Conservation (phyloP, 2,797 vertebrate species). For the Ptychobarbus kaznakovi region DNA sequence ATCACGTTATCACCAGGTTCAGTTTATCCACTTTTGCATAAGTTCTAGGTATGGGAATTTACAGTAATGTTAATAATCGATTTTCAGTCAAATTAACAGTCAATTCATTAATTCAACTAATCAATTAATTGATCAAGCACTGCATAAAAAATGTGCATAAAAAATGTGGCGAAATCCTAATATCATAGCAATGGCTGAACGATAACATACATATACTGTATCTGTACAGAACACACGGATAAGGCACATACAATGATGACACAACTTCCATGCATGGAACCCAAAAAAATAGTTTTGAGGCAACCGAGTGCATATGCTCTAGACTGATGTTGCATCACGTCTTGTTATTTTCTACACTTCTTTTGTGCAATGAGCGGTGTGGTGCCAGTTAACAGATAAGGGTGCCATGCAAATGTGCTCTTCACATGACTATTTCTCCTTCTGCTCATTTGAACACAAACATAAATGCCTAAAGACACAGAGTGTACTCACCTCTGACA, state of each 20-base stretch:
- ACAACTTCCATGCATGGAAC: background rate
- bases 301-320: background rate
- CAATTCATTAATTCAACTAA: background rate
- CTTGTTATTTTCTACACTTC: background rate
- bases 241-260: background rate
- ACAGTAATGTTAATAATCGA: background rate
- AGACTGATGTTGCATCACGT: background rate
- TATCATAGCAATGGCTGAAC: background rate
- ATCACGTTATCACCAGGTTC: background rate
- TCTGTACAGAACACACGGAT: background rate
- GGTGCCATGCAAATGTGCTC: background rate
- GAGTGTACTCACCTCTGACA: background rate
- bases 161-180: background rate
- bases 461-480: background rate
- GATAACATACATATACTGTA: background rate
- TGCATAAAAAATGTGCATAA: background rate
- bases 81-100: background rate
- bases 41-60: background rate
- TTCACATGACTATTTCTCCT: background rate
- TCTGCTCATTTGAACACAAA: background rate
- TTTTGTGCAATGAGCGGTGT: background rate
- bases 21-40: background rate
- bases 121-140: background rate
- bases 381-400: background rate
- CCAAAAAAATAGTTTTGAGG: background rate